Percentiles rank a stretch among this genome's conserved stretches.
Evolutionary conservation across 2,797 vertebrate species (phyloP).

Genomic region (Austrolebias charrua): DNA sequence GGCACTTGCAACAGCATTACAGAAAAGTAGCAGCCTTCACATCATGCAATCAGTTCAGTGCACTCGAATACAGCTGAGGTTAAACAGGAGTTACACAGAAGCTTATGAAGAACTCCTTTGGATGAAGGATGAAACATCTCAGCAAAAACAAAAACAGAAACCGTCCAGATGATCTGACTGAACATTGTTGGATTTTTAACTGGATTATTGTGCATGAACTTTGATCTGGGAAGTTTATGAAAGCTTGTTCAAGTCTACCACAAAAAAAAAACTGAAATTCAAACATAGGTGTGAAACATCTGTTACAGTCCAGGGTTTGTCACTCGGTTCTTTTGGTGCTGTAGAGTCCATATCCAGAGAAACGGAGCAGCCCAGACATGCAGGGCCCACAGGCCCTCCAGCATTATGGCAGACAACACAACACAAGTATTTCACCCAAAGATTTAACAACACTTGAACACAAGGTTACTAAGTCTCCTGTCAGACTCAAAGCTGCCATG

Average conservation of each 20-base stretch:
- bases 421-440: constrained; percentile 42
- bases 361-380: constrained; percentile 72
- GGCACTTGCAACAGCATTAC: constrained; percentile 15
- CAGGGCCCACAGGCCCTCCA: constrained; percentile 65
- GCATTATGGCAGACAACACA: constrained; percentile 63
- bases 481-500: constrained; percentile 46
- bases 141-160: too few species aligned
- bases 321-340: constrained; percentile 51
- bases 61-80: constrained; percentile 49
- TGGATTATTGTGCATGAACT: too few species aligned
- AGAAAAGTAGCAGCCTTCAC: constrained; percentile 50
- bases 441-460: constrained; percentile 36
- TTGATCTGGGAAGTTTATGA: constrained; percentile 19
- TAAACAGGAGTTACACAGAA: constrained; percentile 32
- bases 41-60: constrained; percentile 52
- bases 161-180: too few species aligned
- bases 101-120: constrained; percentile 5
- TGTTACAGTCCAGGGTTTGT: constrained; percentile 54
- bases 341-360: constrained; percentile 53
- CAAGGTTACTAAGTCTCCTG: constrained; percentile 49
- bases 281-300: too few species aligned
- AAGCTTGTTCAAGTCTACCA: constrained; percentile 26
- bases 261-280: too few species aligned
- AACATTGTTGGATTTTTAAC: too few species aligned
- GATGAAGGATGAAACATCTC: too few species aligned